Evolutionary conservation across 2,888 invertebrate genomes (phyloP), one percentile per base, ranked within the genome.

Genomic region (Heliconius cydno): DNA sequence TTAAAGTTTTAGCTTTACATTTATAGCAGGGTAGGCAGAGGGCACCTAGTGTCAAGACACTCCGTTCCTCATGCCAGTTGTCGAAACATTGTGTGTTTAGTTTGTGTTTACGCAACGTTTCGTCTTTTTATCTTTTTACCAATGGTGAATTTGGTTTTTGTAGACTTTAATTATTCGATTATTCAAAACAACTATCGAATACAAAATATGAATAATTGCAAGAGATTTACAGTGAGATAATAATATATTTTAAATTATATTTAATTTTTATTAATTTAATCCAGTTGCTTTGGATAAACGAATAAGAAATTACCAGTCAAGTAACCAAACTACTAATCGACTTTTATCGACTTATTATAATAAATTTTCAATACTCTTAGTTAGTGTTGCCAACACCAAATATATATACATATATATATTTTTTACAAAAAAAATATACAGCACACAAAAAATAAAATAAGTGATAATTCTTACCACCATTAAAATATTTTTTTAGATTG

Each of bases 221-320:
- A 73, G 60, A 60, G 34, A 73, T 60, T 60, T 60, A 73, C 57
- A 72, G 72, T 72, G 72, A 52, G 22, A 72, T 57, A 30, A 28
- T 46, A 12, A 52, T 28, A 15, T 57, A 25, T 28, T 52, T 10
- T 30, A 30, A 57, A 28, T 30, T 28, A n/a, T 22, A 52, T 52
- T 28, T 72, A 12, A 9, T 72, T 72, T 34, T 30, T 57, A 57
- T 22, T 34, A 60, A 38, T 60, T n/a, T 9, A 60, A 73, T 38
- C 22, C 15, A 38, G 34, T 60, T 73, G 4, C 7, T 60, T 73
- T 73, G 60, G 34, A 73, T 73, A 60, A 60, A 7, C 13, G 13
- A 73, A 34, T 41, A 25, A 57, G 3, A 60, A 38, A 34, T 30
- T 30, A 72, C n/a, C n/a, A 9, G 34, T 34, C 60, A 38, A 73